Conservation (phyloP, 2,113 vertebrate genomes). For the Acanthochromis polyacanthus region DNA sequence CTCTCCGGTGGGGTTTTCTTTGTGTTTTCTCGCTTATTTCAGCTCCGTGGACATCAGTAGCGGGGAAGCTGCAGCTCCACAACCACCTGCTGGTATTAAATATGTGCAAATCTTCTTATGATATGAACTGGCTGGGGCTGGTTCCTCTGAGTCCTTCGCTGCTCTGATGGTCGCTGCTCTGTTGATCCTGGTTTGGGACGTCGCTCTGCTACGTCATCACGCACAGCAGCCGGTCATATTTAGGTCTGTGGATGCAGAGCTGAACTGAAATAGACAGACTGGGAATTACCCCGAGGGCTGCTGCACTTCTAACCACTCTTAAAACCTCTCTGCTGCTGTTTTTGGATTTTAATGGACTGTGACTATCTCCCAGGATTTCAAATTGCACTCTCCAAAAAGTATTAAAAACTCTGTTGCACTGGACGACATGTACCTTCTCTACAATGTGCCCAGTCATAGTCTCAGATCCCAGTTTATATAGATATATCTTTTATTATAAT, state of each 20-base stretch:
- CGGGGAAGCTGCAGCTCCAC: not conserved
- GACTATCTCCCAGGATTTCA: not conserved
- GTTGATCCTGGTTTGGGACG: slow-evolving; percentile 57
- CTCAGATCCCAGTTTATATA: too few species aligned
- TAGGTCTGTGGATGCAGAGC: slow-evolving; percentile 30
- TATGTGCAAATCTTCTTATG: not conserved
- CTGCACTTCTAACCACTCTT: slow-evolving; percentile 12
- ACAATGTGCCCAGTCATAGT: too few species aligned
- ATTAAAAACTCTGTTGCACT: not conserved
- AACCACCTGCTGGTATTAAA: not conserved
- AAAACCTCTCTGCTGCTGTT: not conserved
- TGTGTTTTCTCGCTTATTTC: not conserved
- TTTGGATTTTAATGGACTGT: not conserved
- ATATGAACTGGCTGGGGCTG: slow-evolving; percentile 15
- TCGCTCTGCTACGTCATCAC: slow-evolving; percentile 64
- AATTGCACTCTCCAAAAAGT: slow-evolving; percentile 1
- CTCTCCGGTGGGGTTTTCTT: not conserved
- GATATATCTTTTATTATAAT: too few species aligned
- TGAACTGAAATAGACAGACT: slow-evolving; percentile 61
- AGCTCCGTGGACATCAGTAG: not conserved
- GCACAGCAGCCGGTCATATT: slow-evolving; percentile 14
- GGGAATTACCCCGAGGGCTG: slow-evolving; percentile 66
- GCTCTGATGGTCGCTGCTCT: slow-evolving; percentile 47
- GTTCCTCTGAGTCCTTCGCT: slow-evolving; percentile 24
- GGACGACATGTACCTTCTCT: too few species aligned